phyloP scores from a whole-genome alignment of 2,888 invertebrate genomes.

The Polia nebulosa region DNA sequence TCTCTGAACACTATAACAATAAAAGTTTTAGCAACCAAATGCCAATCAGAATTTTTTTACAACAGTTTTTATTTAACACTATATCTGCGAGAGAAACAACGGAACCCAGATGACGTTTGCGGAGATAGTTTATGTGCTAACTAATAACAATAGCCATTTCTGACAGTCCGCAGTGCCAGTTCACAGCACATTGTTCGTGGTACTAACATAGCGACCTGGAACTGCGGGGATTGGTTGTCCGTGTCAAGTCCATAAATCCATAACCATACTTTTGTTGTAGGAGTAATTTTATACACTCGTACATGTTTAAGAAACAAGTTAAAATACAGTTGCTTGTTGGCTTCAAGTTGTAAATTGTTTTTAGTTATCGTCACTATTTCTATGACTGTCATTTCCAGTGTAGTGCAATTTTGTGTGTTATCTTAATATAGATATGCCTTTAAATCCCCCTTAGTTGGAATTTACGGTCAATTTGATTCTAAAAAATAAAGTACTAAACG shows the following conservation, averaged over 20 bases:
- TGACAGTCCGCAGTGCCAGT: slow-evolving; percentile 68
- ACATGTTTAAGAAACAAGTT: neutral
- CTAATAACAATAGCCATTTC: slow-evolving; percentile 77
- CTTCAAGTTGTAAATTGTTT: no score
- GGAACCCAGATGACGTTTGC: slow-evolving; percentile 68
- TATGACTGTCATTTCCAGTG: no score
- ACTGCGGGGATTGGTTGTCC: neutral
- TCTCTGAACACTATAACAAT: no score
- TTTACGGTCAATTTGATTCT: no score
- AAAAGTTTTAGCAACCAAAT: neutral
- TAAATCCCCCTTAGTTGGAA: no score
- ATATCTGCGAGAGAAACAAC: slow-evolving; percentile 29
- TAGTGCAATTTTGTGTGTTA: no score
- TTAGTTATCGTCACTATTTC: no score
- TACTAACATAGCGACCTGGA: slow-evolving; percentile 40
- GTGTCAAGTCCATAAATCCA: neutral
- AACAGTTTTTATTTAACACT: slow-evolving; percentile 5
- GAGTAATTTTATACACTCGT: neutral
- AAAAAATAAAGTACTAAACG: no score
- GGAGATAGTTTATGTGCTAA: slow-evolving; percentile 77
- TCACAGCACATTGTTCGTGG: slow-evolving; percentile 72
- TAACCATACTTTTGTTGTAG: neutral
- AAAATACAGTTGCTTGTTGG: neutral
- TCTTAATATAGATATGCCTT: no score
- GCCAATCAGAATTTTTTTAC: neutral